Percentiles rank a stretch among this genome's conserved stretches.
Conservation (phyloP, 2,888 invertebrate species). For the Hymenopus coronatus region DNA sequence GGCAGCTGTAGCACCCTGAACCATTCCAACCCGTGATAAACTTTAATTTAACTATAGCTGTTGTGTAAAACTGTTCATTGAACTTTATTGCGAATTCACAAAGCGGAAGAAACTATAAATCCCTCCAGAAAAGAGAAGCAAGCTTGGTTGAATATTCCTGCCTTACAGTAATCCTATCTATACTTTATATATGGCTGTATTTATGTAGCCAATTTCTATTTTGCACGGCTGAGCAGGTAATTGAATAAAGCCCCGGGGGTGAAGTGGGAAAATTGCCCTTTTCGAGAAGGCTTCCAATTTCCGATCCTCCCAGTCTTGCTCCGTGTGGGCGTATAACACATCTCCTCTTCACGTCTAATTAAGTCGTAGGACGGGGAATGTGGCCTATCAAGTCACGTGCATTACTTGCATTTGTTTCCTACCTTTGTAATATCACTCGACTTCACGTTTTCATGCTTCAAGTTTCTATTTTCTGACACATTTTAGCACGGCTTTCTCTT, state of each 20-base stretch:
- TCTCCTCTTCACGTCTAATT: not conserved
- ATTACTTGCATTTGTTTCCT: no score
- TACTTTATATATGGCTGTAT: constrained; percentile 12
- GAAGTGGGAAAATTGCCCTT: constrained; percentile 31
- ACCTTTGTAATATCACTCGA: no score
- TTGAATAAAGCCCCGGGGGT: constrained; percentile 26
- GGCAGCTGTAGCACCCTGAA: not conserved
- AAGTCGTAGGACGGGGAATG: not conserved
- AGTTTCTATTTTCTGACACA: no score
- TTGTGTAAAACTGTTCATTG: not conserved
- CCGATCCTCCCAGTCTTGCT: constrained; percentile 7
- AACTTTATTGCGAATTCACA: not conserved
- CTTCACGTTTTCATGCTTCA: no score
- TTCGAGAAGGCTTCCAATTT: constrained; percentile 28
- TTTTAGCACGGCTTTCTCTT: no score
- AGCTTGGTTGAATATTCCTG: not conserved
- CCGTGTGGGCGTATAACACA: not conserved
- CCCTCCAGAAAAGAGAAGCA: not conserved
- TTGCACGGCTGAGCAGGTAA: constrained; percentile 27
- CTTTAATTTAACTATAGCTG: not conserved
- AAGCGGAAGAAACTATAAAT: not conserved
- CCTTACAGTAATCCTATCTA: not conserved
- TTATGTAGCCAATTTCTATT: constrained; percentile 31
- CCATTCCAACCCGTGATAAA: not conserved
- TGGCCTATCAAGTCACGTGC: not conserved